Conservation (phyloP, 2,888 invertebrate genomes). For the Drosophila siamana region DNA sequence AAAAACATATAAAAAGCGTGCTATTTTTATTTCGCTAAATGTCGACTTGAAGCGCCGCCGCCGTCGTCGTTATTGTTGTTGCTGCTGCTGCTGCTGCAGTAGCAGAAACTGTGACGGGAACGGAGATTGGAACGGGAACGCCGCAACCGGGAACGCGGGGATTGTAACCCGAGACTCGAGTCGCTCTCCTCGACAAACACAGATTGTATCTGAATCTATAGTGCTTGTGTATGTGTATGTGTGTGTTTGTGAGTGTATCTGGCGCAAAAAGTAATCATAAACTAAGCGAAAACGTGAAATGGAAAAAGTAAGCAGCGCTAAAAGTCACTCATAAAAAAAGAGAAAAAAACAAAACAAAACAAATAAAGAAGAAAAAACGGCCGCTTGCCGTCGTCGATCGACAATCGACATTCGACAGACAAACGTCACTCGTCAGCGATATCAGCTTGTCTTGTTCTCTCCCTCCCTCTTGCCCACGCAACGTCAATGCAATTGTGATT, state of each 20-base stretch:
- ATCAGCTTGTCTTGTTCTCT: constrained; percentile 34
- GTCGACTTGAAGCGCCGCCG: constrained; percentile 71
- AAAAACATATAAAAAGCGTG: constrained; percentile 74
- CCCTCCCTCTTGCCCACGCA: constrained; percentile 7
- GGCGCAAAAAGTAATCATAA: constrained; percentile 73
- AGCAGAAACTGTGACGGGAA: constrained; percentile 59
- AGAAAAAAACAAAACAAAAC: constrained; percentile 19
- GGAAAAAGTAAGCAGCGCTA: constrained; percentile 50
- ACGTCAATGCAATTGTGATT: constrained; percentile 23
- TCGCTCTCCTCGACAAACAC: constrained; percentile 64
- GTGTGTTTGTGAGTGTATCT: constrained; percentile 48
- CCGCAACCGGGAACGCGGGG: constrained; percentile 27
- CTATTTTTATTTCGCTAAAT: constrained; percentile 79
- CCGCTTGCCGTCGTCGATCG: constrained; percentile 41
- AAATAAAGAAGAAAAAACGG: constrained; percentile 9
- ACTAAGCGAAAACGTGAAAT: constrained; percentile 60
- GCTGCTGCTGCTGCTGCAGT: constrained; percentile 50
- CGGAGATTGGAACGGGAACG: constrained; percentile 21
- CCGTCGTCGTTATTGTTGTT: constrained; percentile 36
- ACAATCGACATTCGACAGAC: constrained; percentile 31
- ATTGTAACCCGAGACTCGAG: constrained; percentile 64
- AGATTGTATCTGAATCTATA: constrained; percentile 76
- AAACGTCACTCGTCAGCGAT: constrained; percentile 44
- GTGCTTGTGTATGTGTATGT: constrained; percentile 21
- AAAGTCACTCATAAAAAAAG: constrained; percentile 51